Base-by-base conservation (phyloP, 1,140 invertebrate genomes). In the Glomeris maerens region DNA sequence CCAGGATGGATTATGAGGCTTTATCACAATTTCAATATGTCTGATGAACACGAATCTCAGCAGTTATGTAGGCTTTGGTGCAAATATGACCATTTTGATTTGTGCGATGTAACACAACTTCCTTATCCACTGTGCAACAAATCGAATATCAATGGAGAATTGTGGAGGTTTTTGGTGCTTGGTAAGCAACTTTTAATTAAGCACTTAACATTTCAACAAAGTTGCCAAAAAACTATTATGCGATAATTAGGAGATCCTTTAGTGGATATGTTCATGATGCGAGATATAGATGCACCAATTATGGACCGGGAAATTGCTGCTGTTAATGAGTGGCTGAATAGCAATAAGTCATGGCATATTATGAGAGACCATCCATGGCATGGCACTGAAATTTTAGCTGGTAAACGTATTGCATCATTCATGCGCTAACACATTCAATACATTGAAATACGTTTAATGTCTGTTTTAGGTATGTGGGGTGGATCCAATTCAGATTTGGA, bases 361-460 rank as follows among this genome's bases (percentile, higher is more conserved):
- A 60, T 65, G 55, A 31, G 62, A 26, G 64, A 65, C 48, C 60
- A 63, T 53, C 61, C 53, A 2, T 55, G 47, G 44, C 58, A 59
- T 47, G 56, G 53, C 5, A 27, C 4, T 46, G 3, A 23, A 7
- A 26, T 46, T 46, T 27, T 46, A 21, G 44, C 23, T 5, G 40
- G 40, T 42, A 42, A n/a, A n/a, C n/a, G n/a, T n/a, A n/a, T n/a
- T n/a, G n/a, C n/a, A n/a, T n/a, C n/a, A n/a, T n/a, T n/a, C n/a
- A n/a, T n/a, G n/a, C n/a, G n/a, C n/a, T n/a, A n/a, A n/a, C n/a
- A n/a, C n/a, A n/a, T n/a, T n/a, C n/a, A n/a, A n/a, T n/a, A n/a
- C n/a, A n/a, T n/a, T n/a, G n/a, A n/a, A n/a, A n/a, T n/a, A n/a
- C n/a, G n/a, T n/a, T n/a, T n/a, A n/a, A n/a, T n/a, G n/a, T n/a